phyloP scores from a whole-genome alignment of 1,140 invertebrate species.

The Lethrus apterus region DNA sequence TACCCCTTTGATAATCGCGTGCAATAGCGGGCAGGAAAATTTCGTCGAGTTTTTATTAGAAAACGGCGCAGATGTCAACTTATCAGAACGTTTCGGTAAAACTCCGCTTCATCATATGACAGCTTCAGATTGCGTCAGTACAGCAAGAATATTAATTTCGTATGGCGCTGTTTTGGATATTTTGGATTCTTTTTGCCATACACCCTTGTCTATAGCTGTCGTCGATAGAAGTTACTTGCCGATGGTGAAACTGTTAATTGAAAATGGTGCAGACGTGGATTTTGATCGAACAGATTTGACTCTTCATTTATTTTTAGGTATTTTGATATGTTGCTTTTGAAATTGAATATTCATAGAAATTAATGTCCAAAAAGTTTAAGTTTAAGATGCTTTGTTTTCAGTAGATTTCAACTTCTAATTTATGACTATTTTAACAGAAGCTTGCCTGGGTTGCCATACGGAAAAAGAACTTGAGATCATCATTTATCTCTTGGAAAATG shows the following conservation, averaged over 20 bases:
- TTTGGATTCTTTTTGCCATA: conserved; percentile 5
- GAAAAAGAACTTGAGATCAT: conserved; percentile 7
- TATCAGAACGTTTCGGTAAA: conserved; percentile 3
- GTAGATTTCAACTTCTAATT: too few species aligned
- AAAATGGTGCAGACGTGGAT: conserved; percentile 5
- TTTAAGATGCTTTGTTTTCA: too few species aligned
- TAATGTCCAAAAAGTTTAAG: too few species aligned
- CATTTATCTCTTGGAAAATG: conserved; percentile 12
- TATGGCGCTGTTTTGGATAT: background rate
- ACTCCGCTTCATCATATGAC: conserved; percentile 3
- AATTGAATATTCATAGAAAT: too few species aligned
- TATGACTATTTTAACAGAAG: too few species aligned
- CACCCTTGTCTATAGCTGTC: conserved; percentile 10
- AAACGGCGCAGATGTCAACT: conserved; percentile 9
- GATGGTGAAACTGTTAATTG: conserved; percentile 9
- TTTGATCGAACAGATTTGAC: background rate
- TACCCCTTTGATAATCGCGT: conserved; percentile 5
- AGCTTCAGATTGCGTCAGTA: background rate
- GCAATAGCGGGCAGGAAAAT: background rate
- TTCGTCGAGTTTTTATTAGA: conserved; percentile 3
- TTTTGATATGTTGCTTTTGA: background rate
- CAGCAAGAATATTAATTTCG: conserved; percentile 2
- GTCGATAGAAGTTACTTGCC: conserved; percentile 6
- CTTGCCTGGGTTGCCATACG: background rate
- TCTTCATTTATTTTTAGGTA: conserved; percentile 12